These are phyloP conservation scores for Pheucticus melanocephalus DNA, from an alignment of 2,113 vertebrate species.

Conservation along the genomic window DNA sequence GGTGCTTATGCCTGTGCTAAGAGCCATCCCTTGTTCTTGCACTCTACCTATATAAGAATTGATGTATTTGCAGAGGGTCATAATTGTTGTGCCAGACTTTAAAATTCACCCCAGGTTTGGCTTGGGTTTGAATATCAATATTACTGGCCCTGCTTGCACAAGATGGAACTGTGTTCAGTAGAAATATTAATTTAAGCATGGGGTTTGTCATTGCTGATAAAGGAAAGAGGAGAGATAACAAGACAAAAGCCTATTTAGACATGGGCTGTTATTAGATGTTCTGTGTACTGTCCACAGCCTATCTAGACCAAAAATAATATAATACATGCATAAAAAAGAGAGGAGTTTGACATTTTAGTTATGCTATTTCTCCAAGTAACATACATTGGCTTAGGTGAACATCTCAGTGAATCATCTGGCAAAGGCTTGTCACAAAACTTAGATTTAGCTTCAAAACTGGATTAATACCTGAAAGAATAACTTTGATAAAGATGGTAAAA, in stretches of 20 bases:
- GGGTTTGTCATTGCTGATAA: neutral
- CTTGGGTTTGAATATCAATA: neutral
- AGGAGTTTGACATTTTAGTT: neutral
- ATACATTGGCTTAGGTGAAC: neutral
- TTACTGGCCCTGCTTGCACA: neutral
- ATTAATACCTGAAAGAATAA: neutral
- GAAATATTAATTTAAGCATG: neutral
- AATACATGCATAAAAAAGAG: neutral
- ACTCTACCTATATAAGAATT: neutral
- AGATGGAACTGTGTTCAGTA: neutral
- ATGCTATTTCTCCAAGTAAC: neutral
- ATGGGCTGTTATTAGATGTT: neutral
- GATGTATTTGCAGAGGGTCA: neutral
- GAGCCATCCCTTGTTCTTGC: neutral
- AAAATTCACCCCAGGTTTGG: neutral
- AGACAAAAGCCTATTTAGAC: neutral
- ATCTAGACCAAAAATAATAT: neutral
- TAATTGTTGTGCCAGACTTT: neutral
- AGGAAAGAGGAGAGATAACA: neutral
- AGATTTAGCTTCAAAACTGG: neutral
- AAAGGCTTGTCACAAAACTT: neutral
- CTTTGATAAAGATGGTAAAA: neutral
- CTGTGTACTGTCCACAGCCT: neutral
- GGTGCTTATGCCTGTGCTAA: neutral
- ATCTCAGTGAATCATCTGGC: neutral